Evolutionary conservation across 2,888 invertebrate species (phyloP).

Genomic region (Onchidella celtica): DNA sequence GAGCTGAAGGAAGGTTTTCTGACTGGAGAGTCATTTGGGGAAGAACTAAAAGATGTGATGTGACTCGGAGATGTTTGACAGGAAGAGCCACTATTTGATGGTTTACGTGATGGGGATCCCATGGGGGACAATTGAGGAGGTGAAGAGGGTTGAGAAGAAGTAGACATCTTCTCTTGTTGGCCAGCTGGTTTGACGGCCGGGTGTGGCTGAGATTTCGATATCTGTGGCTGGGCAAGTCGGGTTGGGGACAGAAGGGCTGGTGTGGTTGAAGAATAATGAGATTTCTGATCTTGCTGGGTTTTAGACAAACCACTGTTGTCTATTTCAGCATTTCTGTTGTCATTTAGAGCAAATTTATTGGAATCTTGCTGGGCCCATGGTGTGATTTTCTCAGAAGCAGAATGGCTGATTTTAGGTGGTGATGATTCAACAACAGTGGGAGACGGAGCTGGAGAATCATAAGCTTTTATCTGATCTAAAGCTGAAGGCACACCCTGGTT

Average conservation of each 20-base stretch:
- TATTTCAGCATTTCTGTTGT: constrained; percentile 4
- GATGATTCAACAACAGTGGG: constrained; percentile 9
- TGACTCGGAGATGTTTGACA: constrained; percentile 47
- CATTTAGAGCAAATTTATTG: neutral
- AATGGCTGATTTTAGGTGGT: neutral
- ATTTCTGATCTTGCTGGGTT: constrained; percentile 23
- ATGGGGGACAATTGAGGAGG: constrained; percentile 24
- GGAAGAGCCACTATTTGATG: constrained; percentile 41
- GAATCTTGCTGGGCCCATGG: constrained; percentile 3
- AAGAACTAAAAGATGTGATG: constrained; percentile 48
- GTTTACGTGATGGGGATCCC: constrained; percentile 24
- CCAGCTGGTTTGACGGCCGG: neutral
- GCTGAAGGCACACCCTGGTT: constrained; percentile 18
- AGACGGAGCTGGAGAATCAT: constrained; percentile 34
- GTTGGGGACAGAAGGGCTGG: constrained; percentile 31
- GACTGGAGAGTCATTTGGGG: constrained; percentile 48
- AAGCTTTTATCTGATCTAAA: constrained; percentile 39
- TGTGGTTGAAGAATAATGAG: constrained; percentile 10
- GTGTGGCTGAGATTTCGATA: neutral
- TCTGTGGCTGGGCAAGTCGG: constrained; percentile 7
- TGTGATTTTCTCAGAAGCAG: neutral
- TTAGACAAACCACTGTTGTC: neutral
- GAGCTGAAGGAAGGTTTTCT: constrained; percentile 50
- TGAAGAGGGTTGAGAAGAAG: neutral
- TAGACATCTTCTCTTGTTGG: neutral